phyloP scores from a whole-genome alignment of 1,140 invertebrate species.

The Aphelenchoides avenae region DNA sequence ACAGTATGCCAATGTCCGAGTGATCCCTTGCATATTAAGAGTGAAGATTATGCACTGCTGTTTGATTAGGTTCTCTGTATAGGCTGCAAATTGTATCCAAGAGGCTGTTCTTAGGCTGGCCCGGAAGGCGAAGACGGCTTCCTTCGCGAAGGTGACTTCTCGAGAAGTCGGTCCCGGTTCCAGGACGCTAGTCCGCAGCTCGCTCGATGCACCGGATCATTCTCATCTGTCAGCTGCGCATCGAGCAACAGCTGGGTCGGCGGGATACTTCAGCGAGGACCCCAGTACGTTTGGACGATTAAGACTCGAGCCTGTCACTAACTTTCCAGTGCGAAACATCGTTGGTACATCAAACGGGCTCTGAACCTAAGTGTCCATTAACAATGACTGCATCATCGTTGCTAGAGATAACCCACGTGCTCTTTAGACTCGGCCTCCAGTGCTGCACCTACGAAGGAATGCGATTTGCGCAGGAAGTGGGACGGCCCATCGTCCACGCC shows the following conservation, averaged over 20 bases:
- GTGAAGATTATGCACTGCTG: too few relatives aligned
- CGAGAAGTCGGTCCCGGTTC: constrained; percentile 13
- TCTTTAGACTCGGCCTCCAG: constrained; percentile 30
- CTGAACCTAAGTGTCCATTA: too few relatives aligned
- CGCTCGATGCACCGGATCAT: constrained; percentile 29
- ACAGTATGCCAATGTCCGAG: too few relatives aligned
- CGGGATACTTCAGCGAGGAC: constrained; percentile 23
- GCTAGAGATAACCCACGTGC: background rate
- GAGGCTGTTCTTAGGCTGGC: constrained; percentile 23
- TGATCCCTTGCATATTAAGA: too few relatives aligned
- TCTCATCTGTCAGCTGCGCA: constrained; percentile 24
- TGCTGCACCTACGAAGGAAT: constrained; percentile 48
- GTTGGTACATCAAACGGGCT: background rate
- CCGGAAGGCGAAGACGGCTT: constrained; percentile 45
- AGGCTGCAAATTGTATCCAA: background rate
- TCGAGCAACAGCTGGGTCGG: constrained; percentile 42
- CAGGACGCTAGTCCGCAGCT: constrained; percentile 25
- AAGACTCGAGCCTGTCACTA: too few relatives aligned
- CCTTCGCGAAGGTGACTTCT: constrained; percentile 39
- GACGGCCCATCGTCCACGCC: constrained; percentile 38
- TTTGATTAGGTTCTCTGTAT: background rate
- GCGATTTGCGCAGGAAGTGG: constrained; percentile 45
- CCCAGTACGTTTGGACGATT: constrained; percentile 19
- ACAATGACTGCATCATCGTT: background rate
- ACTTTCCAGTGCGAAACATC: background rate